These are phyloP conservation scores for Dissostichus mawsoni DNA, from an alignment of 2,113 vertebrate species.

Conservation along the genomic window DNA sequence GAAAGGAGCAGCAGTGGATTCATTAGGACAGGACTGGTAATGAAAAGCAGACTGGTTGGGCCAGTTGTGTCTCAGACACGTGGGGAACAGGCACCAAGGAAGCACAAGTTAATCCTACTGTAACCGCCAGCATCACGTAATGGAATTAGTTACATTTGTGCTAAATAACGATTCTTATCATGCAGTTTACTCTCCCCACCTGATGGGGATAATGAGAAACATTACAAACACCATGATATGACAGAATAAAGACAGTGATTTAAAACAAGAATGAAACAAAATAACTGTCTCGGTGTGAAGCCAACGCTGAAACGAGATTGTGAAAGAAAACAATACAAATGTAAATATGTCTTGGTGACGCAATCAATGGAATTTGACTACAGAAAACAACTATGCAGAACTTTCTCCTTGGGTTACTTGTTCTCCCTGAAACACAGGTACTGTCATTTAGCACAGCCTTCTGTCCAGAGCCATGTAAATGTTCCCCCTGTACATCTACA, in stretches of 20 bases:
- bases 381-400: background rate
- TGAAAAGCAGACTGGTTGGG: conserved; percentile 41
- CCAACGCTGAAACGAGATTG: background rate
- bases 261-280: background rate
- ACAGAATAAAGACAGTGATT: background rate
- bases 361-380: background rate
- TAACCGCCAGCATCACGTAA: background rate
- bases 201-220: background rate
- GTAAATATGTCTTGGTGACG: background rate
- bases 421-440: background rate
- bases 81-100: conserved; percentile 17
- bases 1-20: conserved; percentile 25
- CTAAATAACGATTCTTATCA: background rate
- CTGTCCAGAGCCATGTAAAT: too few species aligned
- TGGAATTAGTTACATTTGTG: conserved; percentile 10
- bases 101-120: background rate
- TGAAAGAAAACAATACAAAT: background rate
- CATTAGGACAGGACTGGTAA: conserved; percentile 43
- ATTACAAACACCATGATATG: background rate
- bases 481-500: background rate
- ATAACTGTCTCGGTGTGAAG: background rate
- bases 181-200: background rate
- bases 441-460: background rate
- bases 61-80: conserved; percentile 31
- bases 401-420: background rate